Conservation (phyloP, 2,113 vertebrate species). For the Perognathus longimembris region DNA sequence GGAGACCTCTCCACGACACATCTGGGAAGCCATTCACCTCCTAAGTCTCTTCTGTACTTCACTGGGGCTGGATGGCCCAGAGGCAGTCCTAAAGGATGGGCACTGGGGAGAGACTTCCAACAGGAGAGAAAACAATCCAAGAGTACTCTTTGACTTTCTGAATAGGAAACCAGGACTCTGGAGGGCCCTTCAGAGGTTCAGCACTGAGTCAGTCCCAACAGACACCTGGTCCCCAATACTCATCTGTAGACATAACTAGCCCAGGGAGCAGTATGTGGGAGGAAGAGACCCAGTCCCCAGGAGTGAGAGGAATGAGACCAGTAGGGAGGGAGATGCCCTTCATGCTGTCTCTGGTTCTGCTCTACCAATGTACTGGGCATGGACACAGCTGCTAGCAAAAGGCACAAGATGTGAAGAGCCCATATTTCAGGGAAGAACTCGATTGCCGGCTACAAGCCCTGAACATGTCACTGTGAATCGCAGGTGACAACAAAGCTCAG, state of each 20-base stretch:
- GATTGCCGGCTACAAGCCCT: neutral
- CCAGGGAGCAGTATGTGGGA: neutral
- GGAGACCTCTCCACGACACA: neutral
- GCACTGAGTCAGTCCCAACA: neutral
- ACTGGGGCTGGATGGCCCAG: neutral
- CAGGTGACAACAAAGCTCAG: neutral
- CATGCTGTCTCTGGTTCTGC: neutral
- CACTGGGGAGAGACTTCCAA: neutral
- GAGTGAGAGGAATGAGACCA: neutral
- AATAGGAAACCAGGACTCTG: neutral
- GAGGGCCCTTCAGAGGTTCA: neutral
- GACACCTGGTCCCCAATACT: neutral
- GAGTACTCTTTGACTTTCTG: neutral
- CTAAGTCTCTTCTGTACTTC: neutral
- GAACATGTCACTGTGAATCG: neutral
- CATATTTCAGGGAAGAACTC: neutral
- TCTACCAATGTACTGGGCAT: neutral
- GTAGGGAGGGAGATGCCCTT: neutral
- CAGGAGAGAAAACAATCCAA: neutral
- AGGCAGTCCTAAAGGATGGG: neutral
- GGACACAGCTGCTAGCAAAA: neutral
- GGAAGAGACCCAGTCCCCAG: neutral
- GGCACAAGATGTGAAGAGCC: neutral
- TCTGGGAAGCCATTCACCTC: neutral
- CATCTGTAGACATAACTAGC: neutral